phyloP scores from a whole-genome alignment of 1,140 invertebrate genomes.

The Phthorimaea operculella region DNA sequence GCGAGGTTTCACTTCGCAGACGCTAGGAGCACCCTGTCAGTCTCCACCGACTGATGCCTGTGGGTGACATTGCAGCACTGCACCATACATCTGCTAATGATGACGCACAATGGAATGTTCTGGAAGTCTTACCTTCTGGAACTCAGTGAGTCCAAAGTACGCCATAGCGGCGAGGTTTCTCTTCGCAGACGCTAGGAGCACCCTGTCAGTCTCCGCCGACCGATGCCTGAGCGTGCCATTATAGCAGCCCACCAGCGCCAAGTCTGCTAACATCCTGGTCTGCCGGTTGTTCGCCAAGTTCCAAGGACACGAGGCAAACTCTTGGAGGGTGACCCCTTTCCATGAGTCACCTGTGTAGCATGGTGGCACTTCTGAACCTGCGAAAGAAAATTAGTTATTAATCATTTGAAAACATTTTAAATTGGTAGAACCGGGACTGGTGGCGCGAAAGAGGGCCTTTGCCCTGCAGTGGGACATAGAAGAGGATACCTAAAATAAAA shows the following conservation, averaged over 20 bases:
- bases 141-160: conserved; percentile 97
- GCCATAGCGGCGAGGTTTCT: conserved; percentile 94
- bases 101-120: too few species aligned
- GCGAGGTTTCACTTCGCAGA: conserved; percentile 96
- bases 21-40: conserved; percentile 90
- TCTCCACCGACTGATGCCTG: conserved; percentile 83
- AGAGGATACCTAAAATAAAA: too few species aligned
- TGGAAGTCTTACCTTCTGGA: conserved; percentile 77
- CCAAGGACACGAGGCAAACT: conserved; percentile 90
- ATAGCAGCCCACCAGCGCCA: conserved; percentile 95
- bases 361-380: conserved; percentile 78
- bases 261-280: conserved; percentile 96
- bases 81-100: too few species aligned
- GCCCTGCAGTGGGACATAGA: too few species aligned
- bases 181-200: conserved; percentile 94
- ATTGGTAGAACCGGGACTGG: too few species aligned
- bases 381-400: not conserved
- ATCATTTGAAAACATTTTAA: too few species aligned
- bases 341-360: conserved; percentile 78
- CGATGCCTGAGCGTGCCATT: conserved; percentile 83
- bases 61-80: conserved; percentile 94
- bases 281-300: conserved; percentile 97
- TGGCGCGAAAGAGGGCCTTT: too few species aligned
- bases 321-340: conserved; percentile 76
- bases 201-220: conserved; percentile 88